Conservation (phyloP, 2,888 invertebrate genomes). For the Rotaria socialis region DNA sequence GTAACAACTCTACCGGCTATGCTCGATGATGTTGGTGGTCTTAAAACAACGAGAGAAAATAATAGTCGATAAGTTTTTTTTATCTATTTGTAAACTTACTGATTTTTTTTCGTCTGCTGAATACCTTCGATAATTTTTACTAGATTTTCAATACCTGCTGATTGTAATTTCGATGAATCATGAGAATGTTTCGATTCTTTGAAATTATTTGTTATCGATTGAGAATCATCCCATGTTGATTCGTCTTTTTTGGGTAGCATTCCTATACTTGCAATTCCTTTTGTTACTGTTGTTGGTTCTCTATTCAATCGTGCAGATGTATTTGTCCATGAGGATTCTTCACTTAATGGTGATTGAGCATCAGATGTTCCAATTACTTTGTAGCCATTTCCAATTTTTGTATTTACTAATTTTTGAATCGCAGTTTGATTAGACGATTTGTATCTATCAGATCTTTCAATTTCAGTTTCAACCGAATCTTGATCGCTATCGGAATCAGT, state of each 20-base stretch:
- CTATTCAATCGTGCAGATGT: neutral
- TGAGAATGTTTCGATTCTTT: neutral
- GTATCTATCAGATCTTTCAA: neutral
- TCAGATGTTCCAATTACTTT: neutral
- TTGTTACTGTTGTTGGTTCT: too few species aligned
- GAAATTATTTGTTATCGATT: neutral
- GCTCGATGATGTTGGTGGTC: neutral
- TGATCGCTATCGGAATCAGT: neutral
- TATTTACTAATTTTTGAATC: neutral
- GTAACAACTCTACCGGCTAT: neutral
- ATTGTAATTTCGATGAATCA: neutral
- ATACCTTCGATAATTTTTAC: too few species aligned
- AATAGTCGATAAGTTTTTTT: neutral
- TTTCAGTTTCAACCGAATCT: neutral
- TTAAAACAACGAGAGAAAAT: neutral
- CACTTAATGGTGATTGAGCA: neutral
- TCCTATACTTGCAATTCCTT: neutral
- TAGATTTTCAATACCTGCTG: neutral
- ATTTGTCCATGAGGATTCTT: neutral
- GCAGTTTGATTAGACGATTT: neutral
- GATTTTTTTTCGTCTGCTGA: too few species aligned
- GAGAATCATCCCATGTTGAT: neutral
- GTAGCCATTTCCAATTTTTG: neutral
- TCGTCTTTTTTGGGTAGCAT: neutral
- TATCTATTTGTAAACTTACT: too few species aligned